These are phyloP conservation scores for Lasioglossum pauxillum DNA, from an alignment of 2,888 invertebrate genomes.

Conservation along the genomic window DNA sequence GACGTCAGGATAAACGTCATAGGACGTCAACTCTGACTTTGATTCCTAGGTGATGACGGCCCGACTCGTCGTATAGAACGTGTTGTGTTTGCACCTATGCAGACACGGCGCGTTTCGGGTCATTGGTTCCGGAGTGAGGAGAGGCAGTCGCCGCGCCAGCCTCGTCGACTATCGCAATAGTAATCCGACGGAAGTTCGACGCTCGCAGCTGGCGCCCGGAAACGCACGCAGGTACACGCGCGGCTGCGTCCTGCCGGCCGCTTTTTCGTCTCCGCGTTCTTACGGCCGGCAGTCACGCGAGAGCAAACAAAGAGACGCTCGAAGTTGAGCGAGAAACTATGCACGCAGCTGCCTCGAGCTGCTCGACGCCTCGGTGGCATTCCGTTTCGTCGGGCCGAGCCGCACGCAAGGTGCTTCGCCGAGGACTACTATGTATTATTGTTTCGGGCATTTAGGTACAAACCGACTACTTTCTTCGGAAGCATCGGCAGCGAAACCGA, in stretches of 20 bases:
- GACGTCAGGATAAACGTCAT: too few relatives aligned
- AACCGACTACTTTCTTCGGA: neutral
- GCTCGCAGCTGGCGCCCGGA: slow-evolving; percentile 77
- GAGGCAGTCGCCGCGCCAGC: neutral
- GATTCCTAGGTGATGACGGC: neutral
- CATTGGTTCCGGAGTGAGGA: slow-evolving; percentile 45
- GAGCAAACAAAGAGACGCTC: slow-evolving; percentile 66
- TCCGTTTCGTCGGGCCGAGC: slow-evolving; percentile 35
- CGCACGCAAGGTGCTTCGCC: slow-evolving; percentile 29
- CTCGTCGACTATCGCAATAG: slow-evolving; percentile 64
- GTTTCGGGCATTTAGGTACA: neutral
- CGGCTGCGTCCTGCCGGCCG: slow-evolving; percentile 22
- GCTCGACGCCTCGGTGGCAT: slow-evolving; percentile 39
- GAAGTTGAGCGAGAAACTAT: slow-evolving; percentile 48
- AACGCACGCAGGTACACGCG: slow-evolving; percentile 57
- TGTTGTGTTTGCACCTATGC: slow-evolving; percentile 53
- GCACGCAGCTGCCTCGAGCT: slow-evolving; percentile 60
- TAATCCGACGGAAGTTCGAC: slow-evolving; percentile 77
- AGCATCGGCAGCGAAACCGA: neutral
- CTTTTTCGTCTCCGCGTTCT: slow-evolving; percentile 30
- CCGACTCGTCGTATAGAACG: neutral
- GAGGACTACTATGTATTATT: neutral
- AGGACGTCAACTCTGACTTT: neutral
- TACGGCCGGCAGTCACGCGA: slow-evolving; percentile 67
- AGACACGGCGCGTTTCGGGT: slow-evolving; percentile 63